Evolutionary conservation across 2,113 vertebrate genomes (phyloP).

Genomic region (Prunella fulvescens): DNA sequence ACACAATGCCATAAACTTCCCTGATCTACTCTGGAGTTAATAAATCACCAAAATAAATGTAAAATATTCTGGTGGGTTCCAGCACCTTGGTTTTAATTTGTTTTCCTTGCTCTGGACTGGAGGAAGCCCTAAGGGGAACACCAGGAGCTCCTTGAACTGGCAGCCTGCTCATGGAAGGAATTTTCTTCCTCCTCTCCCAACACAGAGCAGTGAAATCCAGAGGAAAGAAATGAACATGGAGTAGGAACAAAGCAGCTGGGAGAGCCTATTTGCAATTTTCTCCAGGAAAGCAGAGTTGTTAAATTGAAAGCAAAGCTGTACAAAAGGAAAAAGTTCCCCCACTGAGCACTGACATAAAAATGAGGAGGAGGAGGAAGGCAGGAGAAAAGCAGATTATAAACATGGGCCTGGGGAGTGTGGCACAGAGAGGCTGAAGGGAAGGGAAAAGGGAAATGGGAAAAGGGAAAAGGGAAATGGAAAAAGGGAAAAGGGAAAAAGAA

Average conservation of each 20-base stretch:
- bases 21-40: not conserved
- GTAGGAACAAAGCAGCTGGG: not conserved
- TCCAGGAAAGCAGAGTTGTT: not conserved
- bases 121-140: not conserved
- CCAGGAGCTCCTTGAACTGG: not conserved
- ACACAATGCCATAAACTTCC: not conserved
- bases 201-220: not conserved
- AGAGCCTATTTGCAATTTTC: not conserved
- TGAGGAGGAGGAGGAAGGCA: not conserved
- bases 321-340: not conserved
- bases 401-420: fast-evolving
- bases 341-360: not conserved
- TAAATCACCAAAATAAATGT: not conserved
- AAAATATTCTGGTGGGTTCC: not conserved
- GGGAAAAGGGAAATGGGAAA: no score
- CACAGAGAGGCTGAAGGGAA: not conserved
- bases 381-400: not conserved
- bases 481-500: not conserved
- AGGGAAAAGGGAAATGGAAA: no score
- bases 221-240: not conserved
- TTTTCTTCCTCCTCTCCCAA: not conserved
- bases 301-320: not conserved
- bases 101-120: not conserved
- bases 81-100: not conserved
- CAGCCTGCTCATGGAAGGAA: not conserved